Evolutionary conservation across 1,140 invertebrate species (phyloP).

Genomic region (Diuraphis noxia): DNA sequence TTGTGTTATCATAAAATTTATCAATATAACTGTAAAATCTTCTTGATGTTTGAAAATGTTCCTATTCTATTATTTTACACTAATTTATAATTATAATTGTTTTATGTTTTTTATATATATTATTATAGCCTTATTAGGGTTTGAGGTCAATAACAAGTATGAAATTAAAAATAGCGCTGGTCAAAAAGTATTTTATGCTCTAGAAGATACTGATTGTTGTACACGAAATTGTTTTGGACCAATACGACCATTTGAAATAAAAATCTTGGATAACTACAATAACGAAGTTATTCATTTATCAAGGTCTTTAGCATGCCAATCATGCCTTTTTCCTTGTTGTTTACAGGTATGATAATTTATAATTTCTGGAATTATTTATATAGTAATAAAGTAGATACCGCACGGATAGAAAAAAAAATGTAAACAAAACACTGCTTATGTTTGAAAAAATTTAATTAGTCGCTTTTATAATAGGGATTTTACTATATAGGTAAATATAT

Average conservation of each 20-base stretch:
- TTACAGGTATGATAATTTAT: constrained; percentile 70
- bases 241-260: constrained; percentile 80
- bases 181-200: constrained; percentile 81
- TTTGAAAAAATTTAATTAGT: too few species aligned
- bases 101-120: not conserved
- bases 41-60: too few species aligned
- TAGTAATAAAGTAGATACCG: too few species aligned
- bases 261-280: constrained; percentile 76
- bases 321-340: constrained; percentile 83
- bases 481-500: not conserved
- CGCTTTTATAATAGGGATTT: not conserved
- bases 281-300: constrained; percentile 75
- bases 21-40: too few species aligned
- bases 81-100: not conserved
- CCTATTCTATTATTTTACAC: not conserved
- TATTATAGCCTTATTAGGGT: constrained; percentile 74
- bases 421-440: not conserved
- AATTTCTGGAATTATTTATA: too few species aligned
- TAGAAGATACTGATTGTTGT: constrained; percentile 81
- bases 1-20: too few species aligned
- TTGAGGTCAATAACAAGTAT: constrained; percentile 89
- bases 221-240: constrained; percentile 78
- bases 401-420: not conserved
- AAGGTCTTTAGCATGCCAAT: constrained; percentile 75
- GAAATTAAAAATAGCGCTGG: constrained; percentile 75